phyloP scores from a whole-genome alignment of 2,113 vertebrate genomes.

The Sylvietta virens region DNA sequence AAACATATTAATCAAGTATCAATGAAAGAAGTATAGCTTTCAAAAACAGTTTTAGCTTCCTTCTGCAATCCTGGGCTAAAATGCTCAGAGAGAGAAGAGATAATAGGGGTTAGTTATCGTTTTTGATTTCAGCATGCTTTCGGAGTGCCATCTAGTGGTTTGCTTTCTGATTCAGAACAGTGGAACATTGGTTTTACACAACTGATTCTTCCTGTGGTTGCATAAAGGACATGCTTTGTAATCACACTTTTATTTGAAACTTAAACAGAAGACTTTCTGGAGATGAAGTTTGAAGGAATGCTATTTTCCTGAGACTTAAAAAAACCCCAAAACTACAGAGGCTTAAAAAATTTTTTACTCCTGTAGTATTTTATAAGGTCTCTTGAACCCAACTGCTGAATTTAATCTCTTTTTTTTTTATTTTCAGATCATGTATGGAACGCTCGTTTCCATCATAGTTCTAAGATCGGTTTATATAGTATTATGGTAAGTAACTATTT shows the following conservation, averaged over 20 bases:
- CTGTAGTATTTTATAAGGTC: neutral
- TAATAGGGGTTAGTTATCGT: rapidly evolving
- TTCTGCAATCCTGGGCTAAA: neutral
- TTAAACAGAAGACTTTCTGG: neutral
- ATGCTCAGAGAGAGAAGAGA: neutral
- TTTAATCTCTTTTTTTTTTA: neutral
- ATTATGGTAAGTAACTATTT: slow-evolving; percentile 82
- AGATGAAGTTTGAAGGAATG: neutral
- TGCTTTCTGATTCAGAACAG: neutral
- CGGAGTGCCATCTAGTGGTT: slow-evolving; percentile 37
- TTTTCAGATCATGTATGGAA: slow-evolving; percentile 93
- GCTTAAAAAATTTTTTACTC: neutral
- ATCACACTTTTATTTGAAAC: neutral
- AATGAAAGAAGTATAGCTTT: neutral
- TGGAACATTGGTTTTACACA: neutral
- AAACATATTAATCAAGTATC: neutral
- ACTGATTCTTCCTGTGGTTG: neutral
- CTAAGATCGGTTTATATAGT: slow-evolving; percentile 94
- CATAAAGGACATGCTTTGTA: neutral
- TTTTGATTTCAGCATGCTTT: neutral
- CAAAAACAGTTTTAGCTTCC: neutral
- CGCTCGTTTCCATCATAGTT: slow-evolving; percentile 87
- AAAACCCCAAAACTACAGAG: neutral
- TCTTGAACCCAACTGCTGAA: neutral
- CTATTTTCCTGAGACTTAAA: neutral